Percentiles rank a stretch among this genome's conserved stretches.
phyloP scores from a whole-genome alignment of 2,888 invertebrate genomes.

The Syritta pipiens region DNA sequence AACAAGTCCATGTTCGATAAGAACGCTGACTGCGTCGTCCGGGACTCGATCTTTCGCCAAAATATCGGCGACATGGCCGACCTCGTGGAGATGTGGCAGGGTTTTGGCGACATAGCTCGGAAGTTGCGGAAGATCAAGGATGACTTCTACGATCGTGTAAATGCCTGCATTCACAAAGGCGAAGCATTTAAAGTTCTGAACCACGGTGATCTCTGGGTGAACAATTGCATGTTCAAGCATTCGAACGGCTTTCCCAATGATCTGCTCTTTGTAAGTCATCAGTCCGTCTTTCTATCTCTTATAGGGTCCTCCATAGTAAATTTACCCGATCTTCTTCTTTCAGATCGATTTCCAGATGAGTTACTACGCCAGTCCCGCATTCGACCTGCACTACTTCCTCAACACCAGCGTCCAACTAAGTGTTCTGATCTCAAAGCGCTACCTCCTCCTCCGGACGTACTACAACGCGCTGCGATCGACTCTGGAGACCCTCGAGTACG shows the following conservation, averaged over 20 bases:
- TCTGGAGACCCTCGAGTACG: slow-evolving; percentile 49
- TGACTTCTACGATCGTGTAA: slow-evolving; percentile 37
- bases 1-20: slow-evolving; percentile 48
- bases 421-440: slow-evolving; percentile 50
- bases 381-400: slow-evolving; percentile 69
- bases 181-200: slow-evolving; percentile 76
- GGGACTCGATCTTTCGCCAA: slow-evolving; percentile 43
- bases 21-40: neutral
- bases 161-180: neutral
- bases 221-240: slow-evolving; percentile 79
- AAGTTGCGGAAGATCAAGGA: slow-evolving; percentile 48
- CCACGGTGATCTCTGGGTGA: slow-evolving; percentile 79
- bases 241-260: slow-evolving; percentile 73
- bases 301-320: too few species aligned
- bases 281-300: neutral
- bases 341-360: slow-evolving; percentile 69
- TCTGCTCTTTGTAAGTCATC: slow-evolving; percentile 74
- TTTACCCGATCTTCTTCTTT: neutral
- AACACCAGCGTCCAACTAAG: slow-evolving; percentile 62
- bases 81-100: slow-evolving; percentile 57
- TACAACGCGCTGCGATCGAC: slow-evolving; percentile 48
- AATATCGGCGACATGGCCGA: slow-evolving; percentile 59
- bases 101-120: slow-evolving; percentile 53
- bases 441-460: slow-evolving; percentile 47
- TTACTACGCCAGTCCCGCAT: slow-evolving; percentile 61